phyloP scores from a whole-genome alignment of 2,888 invertebrate species.

The Sclerodermus sp. region DNA sequence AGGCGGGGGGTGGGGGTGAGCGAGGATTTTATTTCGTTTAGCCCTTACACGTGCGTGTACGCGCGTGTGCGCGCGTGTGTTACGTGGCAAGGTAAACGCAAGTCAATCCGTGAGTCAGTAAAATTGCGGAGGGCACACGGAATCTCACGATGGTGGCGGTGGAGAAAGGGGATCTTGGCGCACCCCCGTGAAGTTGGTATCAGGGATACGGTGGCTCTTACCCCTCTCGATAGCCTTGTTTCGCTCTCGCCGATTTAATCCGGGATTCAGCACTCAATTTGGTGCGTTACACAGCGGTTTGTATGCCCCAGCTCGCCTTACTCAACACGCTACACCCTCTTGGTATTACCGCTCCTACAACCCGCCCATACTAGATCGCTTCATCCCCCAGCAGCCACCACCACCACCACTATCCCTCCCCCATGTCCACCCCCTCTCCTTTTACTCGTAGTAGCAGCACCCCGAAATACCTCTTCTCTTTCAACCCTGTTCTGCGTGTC shows the following conservation, averaged over 20 bases:
- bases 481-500: too few relatives aligned
- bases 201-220: constrained; percentile 5
- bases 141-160: too few relatives aligned
- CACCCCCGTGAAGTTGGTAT: too few relatives aligned
- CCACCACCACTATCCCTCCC: not conserved
- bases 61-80: too few relatives aligned
- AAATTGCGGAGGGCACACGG: constrained; percentile 9
- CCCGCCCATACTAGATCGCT: constrained; percentile 21
- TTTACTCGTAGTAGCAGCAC: too few relatives aligned
- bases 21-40: too few relatives aligned
- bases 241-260: constrained; percentile 43
- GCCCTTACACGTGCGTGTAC: too few relatives aligned
- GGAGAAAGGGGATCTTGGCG: constrained; percentile 2
- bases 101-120: constrained; percentile 21
- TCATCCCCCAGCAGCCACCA: constrained; percentile 9
- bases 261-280: constrained; percentile 57
- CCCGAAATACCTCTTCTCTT: too few relatives aligned
- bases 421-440: not conserved
- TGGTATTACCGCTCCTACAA: constrained; percentile 20
- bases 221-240: constrained; percentile 22
- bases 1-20: too few relatives aligned
- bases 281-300: constrained; percentile 53
- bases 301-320: constrained; percentile 42
- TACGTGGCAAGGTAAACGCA: constrained; percentile 6
- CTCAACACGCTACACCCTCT: constrained; percentile 30